Evolutionary conservation across 2,797 vertebrate genomes (phyloP), one percentile per base, ranked within the genome.

Genomic region (Stomatorhinus walkeri): DNA sequence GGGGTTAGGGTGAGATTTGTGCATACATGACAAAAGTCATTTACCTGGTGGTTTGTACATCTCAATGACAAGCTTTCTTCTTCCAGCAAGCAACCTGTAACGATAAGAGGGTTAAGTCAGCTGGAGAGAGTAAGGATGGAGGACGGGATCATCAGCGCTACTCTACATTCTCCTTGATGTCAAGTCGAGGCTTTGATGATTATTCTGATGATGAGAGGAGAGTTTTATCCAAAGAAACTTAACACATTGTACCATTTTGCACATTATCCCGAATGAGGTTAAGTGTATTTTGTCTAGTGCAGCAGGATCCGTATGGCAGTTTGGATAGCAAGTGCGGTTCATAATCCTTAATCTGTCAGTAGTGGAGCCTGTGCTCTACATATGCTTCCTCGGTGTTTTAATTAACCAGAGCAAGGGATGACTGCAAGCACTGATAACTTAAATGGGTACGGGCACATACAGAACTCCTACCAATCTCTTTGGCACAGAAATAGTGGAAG

Each of bases 1-100:
- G 40, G 4, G 83, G 43, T 49, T n/a, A n/a, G 48, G n/a, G 46
- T 24, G 49, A 46, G 52, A 36, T 36, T n/a, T 56, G 52, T 43
- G 28, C 4, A 2, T 43, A 36, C 49, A 19, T 49, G 61, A 89
- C n/a, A 52, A 72, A 49, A 68, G 83, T 6, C 7, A 28, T 87
- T 89, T 94, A 99, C 98, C 98, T 99, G 97, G 90, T 99, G 98
- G 95, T 98, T 97, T 89, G 97, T 97, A 96, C 98, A 99, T 95
- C 96, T 97, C 95, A 99, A 96, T 92, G 97, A 98, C 94, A 99
- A 98, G 95, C 97, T 97, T 92, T 99, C 98, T 94, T 99, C 98
- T 0, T 95, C 95, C 96, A 99, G 97, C 92, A 94, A 94, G 94
- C 98, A 99, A 94, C 98, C 98, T 98, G 92, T 0, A 49, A 61